A percentile compares a stretch with the other conserved stretches of the same genome.
These are phyloP conservation scores for Eleutherodactylus coqui DNA, from an alignment of 2,797 vertebrate genomes.

Conservation along the genomic window DNA sequence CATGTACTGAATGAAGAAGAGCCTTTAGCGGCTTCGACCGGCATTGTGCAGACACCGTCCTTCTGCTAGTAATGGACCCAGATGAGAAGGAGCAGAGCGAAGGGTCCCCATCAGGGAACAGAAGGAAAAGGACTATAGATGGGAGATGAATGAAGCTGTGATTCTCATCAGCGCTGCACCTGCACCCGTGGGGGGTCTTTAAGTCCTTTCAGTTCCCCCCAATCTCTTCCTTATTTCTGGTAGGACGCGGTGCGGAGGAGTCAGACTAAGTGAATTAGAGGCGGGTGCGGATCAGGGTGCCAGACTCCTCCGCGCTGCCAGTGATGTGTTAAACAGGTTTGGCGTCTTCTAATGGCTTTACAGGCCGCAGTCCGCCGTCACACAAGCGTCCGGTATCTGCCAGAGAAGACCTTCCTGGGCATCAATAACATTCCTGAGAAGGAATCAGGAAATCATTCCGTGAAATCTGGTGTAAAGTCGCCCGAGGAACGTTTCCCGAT, in stretches of 20 bases:
- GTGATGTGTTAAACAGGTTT: constrained; percentile 76
- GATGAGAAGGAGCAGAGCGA: not conserved
- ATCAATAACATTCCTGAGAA: constrained; percentile 16
- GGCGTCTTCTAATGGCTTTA: constrained; percentile 68
- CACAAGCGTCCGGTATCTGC: too few relatives aligned
- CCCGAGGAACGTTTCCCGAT: not conserved
- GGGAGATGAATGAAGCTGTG: not conserved
- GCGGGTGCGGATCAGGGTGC: not conserved
- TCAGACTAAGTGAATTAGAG: too few relatives aligned
- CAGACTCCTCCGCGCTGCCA: constrained; percentile 69
- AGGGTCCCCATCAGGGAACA: not conserved
- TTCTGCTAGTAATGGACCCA: not conserved
- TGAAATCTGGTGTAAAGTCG: not conserved
- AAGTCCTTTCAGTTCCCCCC: not conserved
- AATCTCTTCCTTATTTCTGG: not conserved
- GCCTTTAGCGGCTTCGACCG: not conserved
- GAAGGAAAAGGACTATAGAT: not conserved
- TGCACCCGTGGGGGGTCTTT: not conserved
- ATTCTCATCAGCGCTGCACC: not conserved
- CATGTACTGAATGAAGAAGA: too few relatives aligned
- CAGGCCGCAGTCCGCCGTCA: constrained; percentile 66
- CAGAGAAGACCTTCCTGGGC: constrained; percentile 59
- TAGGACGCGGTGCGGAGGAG: not conserved
- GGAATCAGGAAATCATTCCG: constrained; percentile 12
- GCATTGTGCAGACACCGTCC: not conserved